Percentiles rank a stretch among this genome's conserved stretches.
These are phyloP conservation scores for Pluvialis apricaria DNA, from an alignment of 2,113 vertebrate genomes.

Conservation along the genomic window DNA sequence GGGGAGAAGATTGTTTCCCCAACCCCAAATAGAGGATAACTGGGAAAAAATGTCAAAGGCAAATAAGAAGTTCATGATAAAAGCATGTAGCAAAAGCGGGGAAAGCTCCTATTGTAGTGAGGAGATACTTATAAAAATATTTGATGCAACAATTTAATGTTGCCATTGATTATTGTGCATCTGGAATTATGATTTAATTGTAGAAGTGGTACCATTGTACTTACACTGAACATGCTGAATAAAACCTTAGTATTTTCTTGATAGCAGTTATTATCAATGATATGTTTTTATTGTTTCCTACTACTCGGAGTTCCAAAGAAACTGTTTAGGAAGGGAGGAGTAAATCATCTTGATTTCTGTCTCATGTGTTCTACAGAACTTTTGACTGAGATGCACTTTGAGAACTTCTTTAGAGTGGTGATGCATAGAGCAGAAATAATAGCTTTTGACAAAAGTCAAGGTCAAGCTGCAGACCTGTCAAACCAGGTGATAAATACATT, in stretches of 20 bases:
- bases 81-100: neutral
- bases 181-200: neutral
- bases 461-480: neutral
- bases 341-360: neutral
- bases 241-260: neutral
- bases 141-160: neutral
- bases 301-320: neutral
- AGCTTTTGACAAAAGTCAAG: conserved; percentile 32
- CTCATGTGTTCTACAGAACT: neutral
- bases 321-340: neutral
- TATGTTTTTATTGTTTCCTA: neutral
- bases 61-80: neutral
- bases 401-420: conserved; percentile 1
- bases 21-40: neutral
- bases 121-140: neutral
- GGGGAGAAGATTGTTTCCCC: neutral
- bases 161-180: neutral
- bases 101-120: neutral
- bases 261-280: neutral
- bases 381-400: neutral
- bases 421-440: conserved; percentile 27
- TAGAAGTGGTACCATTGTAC: neutral
- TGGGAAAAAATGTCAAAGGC: neutral
- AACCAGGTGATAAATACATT: conserved; percentile 2
- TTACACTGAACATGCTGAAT: no score